phyloP scores from a whole-genome alignment of 2,888 invertebrate genomes.

The Uloborus plumipes region DNA sequence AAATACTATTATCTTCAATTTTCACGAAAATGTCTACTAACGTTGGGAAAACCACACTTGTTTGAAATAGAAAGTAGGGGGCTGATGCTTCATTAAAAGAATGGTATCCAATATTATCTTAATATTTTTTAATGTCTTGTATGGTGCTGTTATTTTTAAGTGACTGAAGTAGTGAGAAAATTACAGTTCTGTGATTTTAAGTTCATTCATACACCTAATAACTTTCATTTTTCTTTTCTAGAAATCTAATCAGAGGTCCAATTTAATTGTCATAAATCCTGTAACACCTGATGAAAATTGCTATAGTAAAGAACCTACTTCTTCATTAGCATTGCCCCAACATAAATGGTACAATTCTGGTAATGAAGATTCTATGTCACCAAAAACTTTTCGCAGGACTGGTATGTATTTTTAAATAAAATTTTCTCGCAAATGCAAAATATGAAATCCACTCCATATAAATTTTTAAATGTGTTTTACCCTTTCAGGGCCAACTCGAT shows the following conservation, averaged over 20 bases:
- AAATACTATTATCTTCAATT: no score
- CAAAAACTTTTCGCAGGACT: conserved; percentile 25
- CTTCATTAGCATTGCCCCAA: conserved; percentile 43
- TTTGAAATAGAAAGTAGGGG: no score
- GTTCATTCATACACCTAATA: not conserved
- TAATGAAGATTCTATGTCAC: conserved; percentile 55
- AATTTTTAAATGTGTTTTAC: not conserved
- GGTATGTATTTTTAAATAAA: conserved; percentile 21
- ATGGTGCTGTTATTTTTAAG: not conserved
- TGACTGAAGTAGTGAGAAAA: not conserved
- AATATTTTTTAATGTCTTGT: no score
- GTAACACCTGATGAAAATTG: conserved; percentile 8
- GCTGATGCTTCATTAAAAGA: no score
- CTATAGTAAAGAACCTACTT: not conserved
- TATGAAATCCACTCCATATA: not conserved
- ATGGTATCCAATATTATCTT: no score
- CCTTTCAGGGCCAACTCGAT: conserved; percentile 38
- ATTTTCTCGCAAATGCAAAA: no score
- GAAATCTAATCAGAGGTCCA: conserved; percentile 47
- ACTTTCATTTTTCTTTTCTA: conserved; percentile 6
- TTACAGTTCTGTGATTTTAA: not conserved
- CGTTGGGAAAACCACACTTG: no score
- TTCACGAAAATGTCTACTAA: no score
- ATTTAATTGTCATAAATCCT: conserved; percentile 53
- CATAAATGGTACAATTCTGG: conserved; percentile 44